These are phyloP conservation scores for Cheilinus undulatus DNA, from an alignment of 2,113 vertebrate genomes.

Conservation along the genomic window DNA sequence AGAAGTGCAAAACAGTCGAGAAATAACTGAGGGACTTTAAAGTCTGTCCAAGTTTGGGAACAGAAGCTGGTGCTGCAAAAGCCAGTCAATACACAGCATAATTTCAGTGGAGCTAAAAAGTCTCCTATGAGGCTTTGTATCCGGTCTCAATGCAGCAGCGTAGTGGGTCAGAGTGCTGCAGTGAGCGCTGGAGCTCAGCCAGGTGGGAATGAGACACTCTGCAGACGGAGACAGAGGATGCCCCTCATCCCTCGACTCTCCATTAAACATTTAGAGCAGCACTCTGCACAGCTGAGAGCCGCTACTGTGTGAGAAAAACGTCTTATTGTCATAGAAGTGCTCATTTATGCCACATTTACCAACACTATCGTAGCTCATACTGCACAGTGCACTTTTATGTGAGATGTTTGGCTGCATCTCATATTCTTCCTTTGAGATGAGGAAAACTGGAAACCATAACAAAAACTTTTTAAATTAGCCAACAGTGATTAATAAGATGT, in stretches of 20 bases:
- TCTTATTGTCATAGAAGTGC: conserved; percentile 30
- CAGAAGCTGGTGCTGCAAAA: conserved; percentile 30
- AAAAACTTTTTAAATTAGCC: conserved; percentile 50
- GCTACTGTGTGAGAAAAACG: conserved; percentile 40
- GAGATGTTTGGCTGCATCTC: conserved; percentile 16
- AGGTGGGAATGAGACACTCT: conserved; percentile 74
- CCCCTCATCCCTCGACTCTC: conserved; percentile 62
- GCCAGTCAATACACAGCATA: conserved; percentile 41
- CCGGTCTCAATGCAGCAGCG: conserved; percentile 52
- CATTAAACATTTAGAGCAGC: conserved; percentile 81
- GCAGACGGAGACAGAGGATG: conserved; percentile 58
- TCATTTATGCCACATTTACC: conserved; percentile 21
- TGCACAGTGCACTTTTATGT: conserved; percentile 7
- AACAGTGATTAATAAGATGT: conserved; percentile 19
- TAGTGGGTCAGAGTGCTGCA: conserved; percentile 63
- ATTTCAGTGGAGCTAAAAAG: conserved; percentile 31
- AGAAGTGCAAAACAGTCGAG: conserved; percentile 25
- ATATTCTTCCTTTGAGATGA: background rate
- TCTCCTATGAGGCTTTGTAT: conserved; percentile 49
- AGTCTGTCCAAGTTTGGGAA: conserved; percentile 20
- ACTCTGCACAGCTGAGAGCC: conserved; percentile 47
- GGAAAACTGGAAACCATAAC: conserved; percentile 6
- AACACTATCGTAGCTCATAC: conserved; percentile 29
- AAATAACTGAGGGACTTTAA: conserved; percentile 26
- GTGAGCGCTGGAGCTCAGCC: conserved; percentile 78